Conservation (phyloP, 2,888 invertebrate species). For the Muschampia staudingeri region DNA sequence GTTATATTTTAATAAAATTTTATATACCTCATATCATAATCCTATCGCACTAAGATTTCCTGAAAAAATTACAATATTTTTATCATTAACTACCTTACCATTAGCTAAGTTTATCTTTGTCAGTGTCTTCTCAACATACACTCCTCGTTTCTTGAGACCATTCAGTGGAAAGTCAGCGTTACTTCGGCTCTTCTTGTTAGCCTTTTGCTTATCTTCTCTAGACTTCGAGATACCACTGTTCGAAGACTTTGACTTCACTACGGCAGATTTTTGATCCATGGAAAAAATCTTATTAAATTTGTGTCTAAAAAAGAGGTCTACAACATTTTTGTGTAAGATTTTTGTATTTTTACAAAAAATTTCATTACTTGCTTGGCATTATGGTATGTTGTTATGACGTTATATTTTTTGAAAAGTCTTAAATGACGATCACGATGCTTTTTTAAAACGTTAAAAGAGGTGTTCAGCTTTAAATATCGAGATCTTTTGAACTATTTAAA, state of each 20-base stretch:
- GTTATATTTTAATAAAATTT: too few species aligned
- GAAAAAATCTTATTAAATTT: slow-evolving; percentile 31
- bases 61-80: too few species aligned
- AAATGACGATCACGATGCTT: too few species aligned
- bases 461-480: too few species aligned
- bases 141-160: slow-evolving; percentile 76
- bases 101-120: slow-evolving; percentile 41
- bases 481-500: too few species aligned
- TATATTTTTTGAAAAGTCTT: too few species aligned
- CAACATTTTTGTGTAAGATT: slow-evolving; percentile 37
- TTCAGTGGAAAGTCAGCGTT: slow-evolving; percentile 72
- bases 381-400: not conserved
- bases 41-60: too few species aligned
- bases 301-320: slow-evolving; percentile 7
- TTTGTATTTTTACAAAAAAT: not conserved
- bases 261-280: slow-evolving; percentile 70
- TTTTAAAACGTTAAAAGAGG: too few species aligned
- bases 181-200: slow-evolving; percentile 73
- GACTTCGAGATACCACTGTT: slow-evolving; percentile 70
- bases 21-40: too few species aligned
- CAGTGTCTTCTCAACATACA: slow-evolving; percentile 78
- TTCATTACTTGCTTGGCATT: slow-evolving; percentile 2
- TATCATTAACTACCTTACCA: not conserved
- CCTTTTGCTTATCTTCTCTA: slow-evolving; percentile 44
- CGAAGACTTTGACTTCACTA: slow-evolving; percentile 77